Evolutionary conservation across 2,888 invertebrate species (phyloP).

Genomic region (Linnaemya vulpina): DNA sequence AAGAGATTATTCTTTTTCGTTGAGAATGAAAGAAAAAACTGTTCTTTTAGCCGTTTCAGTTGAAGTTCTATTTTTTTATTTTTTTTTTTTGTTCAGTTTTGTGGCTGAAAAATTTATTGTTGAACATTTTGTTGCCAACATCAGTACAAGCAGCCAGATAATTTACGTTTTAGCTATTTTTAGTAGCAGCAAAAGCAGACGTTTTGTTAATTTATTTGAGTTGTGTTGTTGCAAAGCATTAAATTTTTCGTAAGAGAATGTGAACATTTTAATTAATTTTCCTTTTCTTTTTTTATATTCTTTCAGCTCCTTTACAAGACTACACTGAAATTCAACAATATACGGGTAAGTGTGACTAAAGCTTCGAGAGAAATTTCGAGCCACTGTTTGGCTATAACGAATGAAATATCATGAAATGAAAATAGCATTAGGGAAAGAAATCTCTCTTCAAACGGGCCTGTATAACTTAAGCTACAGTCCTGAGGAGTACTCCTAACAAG

Average conservation of each 20-base stretch:
- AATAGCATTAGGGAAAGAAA: background rate
- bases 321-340: constrained; percentile 87
- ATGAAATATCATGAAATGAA: no score
- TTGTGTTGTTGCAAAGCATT: constrained; percentile 28
- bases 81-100: constrained; percentile 16
- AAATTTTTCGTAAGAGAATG: background rate
- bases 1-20: constrained; percentile 51
- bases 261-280: constrained; percentile 65
- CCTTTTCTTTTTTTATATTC: constrained; percentile 77
- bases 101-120: constrained; percentile 47
- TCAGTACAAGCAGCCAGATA: constrained; percentile 46
- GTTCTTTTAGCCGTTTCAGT: constrained; percentile 14
- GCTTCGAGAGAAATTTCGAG: background rate
- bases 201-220: constrained; percentile 57
- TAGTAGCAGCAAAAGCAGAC: constrained; percentile 58
- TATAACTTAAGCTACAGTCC: no score
- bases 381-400: background rate
- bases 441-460: no score
- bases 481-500: no score
- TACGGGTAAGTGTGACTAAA: constrained; percentile 83
- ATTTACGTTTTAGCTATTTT: constrained; percentile 59
- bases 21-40: constrained; percentile 41
- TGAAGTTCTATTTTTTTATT: constrained; percentile 23
- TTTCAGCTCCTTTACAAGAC: constrained; percentile 88
- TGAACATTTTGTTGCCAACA: constrained; percentile 53